phyloP scores from a whole-genome alignment of 1,140 invertebrate genomes.

The Orius laevigatus region DNA sequence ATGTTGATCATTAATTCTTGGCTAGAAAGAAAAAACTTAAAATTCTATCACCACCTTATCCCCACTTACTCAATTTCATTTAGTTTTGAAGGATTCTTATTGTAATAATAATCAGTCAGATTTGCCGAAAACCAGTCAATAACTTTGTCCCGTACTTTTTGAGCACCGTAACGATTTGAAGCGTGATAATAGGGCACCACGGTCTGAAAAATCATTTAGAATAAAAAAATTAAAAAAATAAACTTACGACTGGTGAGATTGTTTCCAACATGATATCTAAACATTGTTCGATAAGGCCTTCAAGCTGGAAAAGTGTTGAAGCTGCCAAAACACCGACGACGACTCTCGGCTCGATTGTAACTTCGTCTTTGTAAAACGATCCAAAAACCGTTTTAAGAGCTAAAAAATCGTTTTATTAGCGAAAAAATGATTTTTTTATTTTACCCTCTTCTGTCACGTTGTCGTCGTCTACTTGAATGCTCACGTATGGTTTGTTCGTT shows the following conservation, averaged over 20 bases:
- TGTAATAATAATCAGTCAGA: constrained; percentile 38
- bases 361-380: constrained; percentile 63
- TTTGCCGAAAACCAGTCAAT: constrained; percentile 56
- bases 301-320: constrained; percentile 59
- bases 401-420: constrained; percentile 26
- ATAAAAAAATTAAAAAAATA: constrained; percentile 10
- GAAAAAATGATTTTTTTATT: constrained; percentile 30
- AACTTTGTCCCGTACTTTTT: constrained; percentile 40
- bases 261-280: constrained; percentile 58
- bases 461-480: constrained; percentile 55
- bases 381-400: constrained; percentile 56
- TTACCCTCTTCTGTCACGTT: constrained; percentile 53
- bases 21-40: constrained; percentile 22
- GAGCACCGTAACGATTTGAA: constrained; percentile 46
- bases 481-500: constrained; percentile 44
- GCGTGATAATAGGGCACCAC: constrained; percentile 52
- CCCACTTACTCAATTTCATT: constrained; percentile 34
- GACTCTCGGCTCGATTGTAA: constrained; percentile 49
- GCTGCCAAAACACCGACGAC: constrained; percentile 56
- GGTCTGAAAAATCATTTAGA: constrained; percentile 31
- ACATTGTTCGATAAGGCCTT: constrained; percentile 59
- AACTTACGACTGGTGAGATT: constrained; percentile 38
- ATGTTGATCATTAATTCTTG: constrained; percentile 47
- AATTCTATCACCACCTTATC: background rate
- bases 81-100: constrained; percentile 35